These are phyloP conservation scores for Rhea pennata DNA, from an alignment of 2,113 vertebrate species.

Conservation along the genomic window DNA sequence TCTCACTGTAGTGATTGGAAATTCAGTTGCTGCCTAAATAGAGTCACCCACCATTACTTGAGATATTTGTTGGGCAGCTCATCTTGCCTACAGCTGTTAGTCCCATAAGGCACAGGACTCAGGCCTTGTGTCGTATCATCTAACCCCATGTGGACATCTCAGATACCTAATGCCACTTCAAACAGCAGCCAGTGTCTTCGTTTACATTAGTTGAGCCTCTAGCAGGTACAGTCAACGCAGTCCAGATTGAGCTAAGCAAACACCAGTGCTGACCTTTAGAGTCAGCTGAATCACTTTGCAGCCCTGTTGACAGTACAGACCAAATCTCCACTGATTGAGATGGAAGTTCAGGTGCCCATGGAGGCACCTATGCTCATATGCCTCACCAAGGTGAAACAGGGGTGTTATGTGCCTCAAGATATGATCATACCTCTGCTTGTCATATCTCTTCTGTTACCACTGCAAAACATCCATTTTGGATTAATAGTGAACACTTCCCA, in stretches of 20 bases:
- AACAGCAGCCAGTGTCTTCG: neutral
- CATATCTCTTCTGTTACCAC: neutral
- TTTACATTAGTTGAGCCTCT: neutral
- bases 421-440: neutral
- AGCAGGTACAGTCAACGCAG: neutral
- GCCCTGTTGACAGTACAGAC: neutral
- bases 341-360: neutral
- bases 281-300: neutral
- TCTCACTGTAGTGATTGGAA: neutral
- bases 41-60: neutral
- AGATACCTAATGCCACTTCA: neutral
- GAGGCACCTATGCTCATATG: neutral
- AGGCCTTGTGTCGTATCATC: neutral
- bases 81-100: neutral
- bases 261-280: neutral
- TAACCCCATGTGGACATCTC: fast-evolving
- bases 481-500: neutral
- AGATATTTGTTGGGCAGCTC: neutral
- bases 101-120: neutral
- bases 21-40: neutral
- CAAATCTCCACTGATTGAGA: neutral
- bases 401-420: neutral
- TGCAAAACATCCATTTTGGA: neutral
- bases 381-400: neutral
- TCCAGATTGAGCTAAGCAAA: neutral